Percentiles rank a stretch among this genome's conserved stretches.
Evolutionary conservation across 53 echinoderm and acorn worm genomes (phyloP).

Genomic region (Patiria pectinifera): DNA sequence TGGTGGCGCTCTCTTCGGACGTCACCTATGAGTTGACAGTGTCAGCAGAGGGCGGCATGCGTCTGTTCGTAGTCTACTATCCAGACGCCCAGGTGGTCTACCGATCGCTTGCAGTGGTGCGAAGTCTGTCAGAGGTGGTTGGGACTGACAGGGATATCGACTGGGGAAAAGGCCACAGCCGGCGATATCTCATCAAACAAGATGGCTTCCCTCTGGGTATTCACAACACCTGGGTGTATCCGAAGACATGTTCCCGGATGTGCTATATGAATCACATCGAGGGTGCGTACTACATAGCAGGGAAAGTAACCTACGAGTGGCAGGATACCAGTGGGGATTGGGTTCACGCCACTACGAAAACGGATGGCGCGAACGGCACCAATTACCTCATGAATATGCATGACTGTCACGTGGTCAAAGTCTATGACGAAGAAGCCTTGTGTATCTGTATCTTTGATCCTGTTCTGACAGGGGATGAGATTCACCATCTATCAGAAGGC

Average conservation of each 20-base stretch:
- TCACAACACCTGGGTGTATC: constrained; percentile 38
- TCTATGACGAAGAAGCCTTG: too few relatives aligned
- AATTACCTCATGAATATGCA: constrained; percentile 28
- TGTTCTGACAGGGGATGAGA: too few relatives aligned
- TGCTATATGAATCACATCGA: constrained; percentile 50
- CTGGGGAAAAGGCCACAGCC: too few relatives aligned
- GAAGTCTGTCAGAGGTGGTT: constrained; percentile 20
- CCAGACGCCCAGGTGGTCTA: constrained; percentile 2
- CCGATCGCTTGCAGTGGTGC: neutral
- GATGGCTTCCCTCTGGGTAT: constrained; percentile 54
- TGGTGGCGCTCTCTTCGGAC: constrained; percentile 61
- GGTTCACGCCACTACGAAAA: neutral
- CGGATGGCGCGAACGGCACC: constrained; percentile 21
- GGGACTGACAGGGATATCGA: constrained; percentile 48
- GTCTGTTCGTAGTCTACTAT: constrained; percentile 50
- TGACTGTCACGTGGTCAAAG: too few relatives aligned
- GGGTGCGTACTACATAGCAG: constrained; percentile 30
- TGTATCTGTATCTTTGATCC: too few relatives aligned
- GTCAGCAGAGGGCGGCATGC: constrained; percentile 23
- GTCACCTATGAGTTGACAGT: constrained; percentile 25
- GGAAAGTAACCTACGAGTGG: constrained; percentile 18
- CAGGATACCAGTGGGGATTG: constrained; percentile 22
- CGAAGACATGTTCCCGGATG: constrained; percentile 3
- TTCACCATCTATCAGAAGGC: too few relatives aligned
- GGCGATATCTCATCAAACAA: too few relatives aligned